Base-by-base conservation (phyloP, 2,888 invertebrate genomes). In the Sympetrum striolatum region DNA sequence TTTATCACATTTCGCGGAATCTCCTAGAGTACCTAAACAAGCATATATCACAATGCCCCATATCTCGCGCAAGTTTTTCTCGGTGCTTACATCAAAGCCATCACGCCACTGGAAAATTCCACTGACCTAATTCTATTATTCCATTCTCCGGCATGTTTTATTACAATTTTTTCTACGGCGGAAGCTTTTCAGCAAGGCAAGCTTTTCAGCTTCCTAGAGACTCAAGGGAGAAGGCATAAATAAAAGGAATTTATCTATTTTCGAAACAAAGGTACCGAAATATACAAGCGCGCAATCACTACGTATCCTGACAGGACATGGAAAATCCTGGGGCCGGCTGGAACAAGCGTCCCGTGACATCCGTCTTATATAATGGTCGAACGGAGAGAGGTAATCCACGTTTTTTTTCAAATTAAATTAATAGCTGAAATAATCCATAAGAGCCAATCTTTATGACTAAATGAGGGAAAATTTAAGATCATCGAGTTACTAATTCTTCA, bases 91-190 rank as follows among this genome's bases (percentile, higher is more conserved):
- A 86, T 86, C 86, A 86, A 86, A 86, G 86, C 86, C 86, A 86
- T 60, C 86, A 86, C 86, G 86, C 60, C 37, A 86, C 86, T 86
- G 86, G 86, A 86, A 86, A 86, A 86, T 86, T 86, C 86, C 86
- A 60, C 86, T 86, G 86, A 86, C 86, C 86, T 86, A 86, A 86
- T 86, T 86, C 86, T 86, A 86, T 86, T 86, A 86, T 86, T 86
- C 60, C 86, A 60, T 39, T 60, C 86, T 60, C 86, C 10, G 60
- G 64, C 86, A 86, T 86, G 86, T 86, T 86, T 86, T 86, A 86
- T 86, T 86, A 37, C 86, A 60, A 31, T n/a, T 58, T 86, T 60
- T 60, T 31, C 39, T 14, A 58, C 64, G n/a, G 37, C 86, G 35
- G 86, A 86, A 37, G 22, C 58, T 86, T 86, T 86, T 86, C 35